Evolutionary conservation across 2,888 invertebrate species (phyloP), one percentile per base, ranked within the genome.

Genomic region (Cerceris rybyensis): DNA sequence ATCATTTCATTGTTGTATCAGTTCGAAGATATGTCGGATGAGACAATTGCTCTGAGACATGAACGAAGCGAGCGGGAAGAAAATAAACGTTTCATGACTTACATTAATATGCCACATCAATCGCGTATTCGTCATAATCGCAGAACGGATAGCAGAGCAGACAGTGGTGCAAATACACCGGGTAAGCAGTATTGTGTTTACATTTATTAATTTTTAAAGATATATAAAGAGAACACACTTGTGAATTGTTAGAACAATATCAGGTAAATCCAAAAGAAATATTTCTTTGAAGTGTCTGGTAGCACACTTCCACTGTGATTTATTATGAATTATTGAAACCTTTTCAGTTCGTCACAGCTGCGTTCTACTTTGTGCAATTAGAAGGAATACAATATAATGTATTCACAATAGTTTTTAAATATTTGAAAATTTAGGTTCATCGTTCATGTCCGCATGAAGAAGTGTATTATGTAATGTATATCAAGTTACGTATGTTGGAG

Each of bases 21-120:
- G 94, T 93, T 94, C 66, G 98, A 98, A 92, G 98, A 98, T 92
- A 93, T 97, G 75, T 96, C 96, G 0, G 97, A 98, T 75, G 95
- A 95, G 75, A 94, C 95, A 0, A 95, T 96, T 85, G 91, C 93
- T 5, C 90, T 93, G 55, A 95, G 98, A 2, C 98, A 98, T 92
- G 94, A 95, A 64, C 95, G 95, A 80, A 95, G 96, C 82, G 97
- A 97, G 93, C 93, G 93, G 11, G 96, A 96, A 82, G 98, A 98
- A 93, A 95, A 96, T 80, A 96, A 96, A 88, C 96, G 96, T 84
- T 96, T 95, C 92, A 92, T 95, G 90, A 94, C 94, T 85, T 94
- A 94, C 87, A 90, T 94, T 61, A 94, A 92, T 70, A 88, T 91
- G 87, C 91, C 93, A 43, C 89, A 90, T 83, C 90, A 91, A 74